Evolutionary conservation across 2,888 invertebrate genomes (phyloP).

Genomic region (Silvanus unidentatus): DNA sequence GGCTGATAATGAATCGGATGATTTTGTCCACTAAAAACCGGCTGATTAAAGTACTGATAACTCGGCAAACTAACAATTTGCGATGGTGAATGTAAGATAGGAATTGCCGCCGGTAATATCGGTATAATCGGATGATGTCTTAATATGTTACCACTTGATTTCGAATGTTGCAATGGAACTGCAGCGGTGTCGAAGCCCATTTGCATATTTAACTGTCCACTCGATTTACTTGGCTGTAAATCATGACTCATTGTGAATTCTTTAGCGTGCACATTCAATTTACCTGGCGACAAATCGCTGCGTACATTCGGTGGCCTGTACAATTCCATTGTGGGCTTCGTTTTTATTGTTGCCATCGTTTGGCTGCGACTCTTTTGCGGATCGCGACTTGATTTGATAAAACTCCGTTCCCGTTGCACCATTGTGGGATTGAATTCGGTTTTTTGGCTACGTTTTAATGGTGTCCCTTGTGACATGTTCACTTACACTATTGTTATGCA

Average conservation of each 20-base stretch:
- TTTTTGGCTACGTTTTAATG: slow-evolving; percentile 40
- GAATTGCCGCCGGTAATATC: slow-evolving; percentile 34
- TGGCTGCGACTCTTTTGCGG: slow-evolving; percentile 64
- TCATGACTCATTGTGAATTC: slow-evolving; percentile 76
- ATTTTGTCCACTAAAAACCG: slow-evolving; percentile 48
- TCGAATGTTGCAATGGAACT: slow-evolving; percentile 46
- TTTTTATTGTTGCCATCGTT: slow-evolving; percentile 59
- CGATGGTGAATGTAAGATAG: slow-evolving; percentile 55
- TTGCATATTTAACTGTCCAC: slow-evolving; percentile 36
- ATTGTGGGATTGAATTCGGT: slow-evolving; percentile 51
- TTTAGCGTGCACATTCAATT: slow-evolving; percentile 82
- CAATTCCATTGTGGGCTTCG: slow-evolving; percentile 77
- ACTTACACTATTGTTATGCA: slow-evolving; percentile 4
- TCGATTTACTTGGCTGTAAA: slow-evolving; percentile 41
- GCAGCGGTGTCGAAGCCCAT: slow-evolving; percentile 32
- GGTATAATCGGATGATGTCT: slow-evolving; percentile 49
- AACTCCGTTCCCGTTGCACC: slow-evolving; percentile 65
- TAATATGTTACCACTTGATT: slow-evolving; percentile 61
- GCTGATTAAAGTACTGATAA: slow-evolving; percentile 43
- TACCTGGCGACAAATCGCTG: slow-evolving; percentile 43
- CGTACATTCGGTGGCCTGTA: slow-evolving; percentile 72
- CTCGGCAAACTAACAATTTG: slow-evolving; percentile 59
- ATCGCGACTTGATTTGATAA: slow-evolving; percentile 54
- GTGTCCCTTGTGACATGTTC: slow-evolving; percentile 28
- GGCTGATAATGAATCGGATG: slow-evolving; percentile 26